phyloP scores from a whole-genome alignment of 2,888 invertebrate species.

The Hypsopygia costalis region DNA sequence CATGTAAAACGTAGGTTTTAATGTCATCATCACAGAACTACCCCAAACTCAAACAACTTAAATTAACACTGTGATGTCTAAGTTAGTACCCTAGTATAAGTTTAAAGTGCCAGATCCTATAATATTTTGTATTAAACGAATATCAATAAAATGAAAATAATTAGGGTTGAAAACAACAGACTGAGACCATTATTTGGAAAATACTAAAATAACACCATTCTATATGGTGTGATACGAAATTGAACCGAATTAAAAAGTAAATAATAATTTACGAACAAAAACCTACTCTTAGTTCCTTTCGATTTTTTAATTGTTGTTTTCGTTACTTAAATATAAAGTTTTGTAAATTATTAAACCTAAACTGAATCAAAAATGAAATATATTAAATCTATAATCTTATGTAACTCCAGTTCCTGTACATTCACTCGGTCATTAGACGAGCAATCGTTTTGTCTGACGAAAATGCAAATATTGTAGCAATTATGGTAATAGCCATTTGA shows the following conservation, averaged over 20 bases:
- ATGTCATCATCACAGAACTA: constrained; percentile 17
- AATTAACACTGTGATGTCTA: constrained; percentile 51
- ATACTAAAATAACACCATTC: too few relatives aligned
- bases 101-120: constrained; percentile 64
- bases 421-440: constrained; percentile 33
- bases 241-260: too few relatives aligned
- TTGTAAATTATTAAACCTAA: constrained; percentile 1
- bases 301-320: not conserved
- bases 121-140: constrained; percentile 5
- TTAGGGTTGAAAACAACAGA: not conserved
- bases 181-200: too few relatives aligned
- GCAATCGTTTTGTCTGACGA: constrained; percentile 33
- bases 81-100: constrained; percentile 47
- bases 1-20: constrained; percentile 2
- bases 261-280: too few relatives aligned
- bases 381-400: constrained; percentile 14
- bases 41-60: constrained; percentile 12
- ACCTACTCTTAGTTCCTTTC: constrained; percentile 2
- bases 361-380: constrained; percentile 5
- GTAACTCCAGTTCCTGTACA: constrained; percentile 19
- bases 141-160: not conserved
- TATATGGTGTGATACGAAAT: too few relatives aligned
- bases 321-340: not conserved
- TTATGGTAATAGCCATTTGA: constrained; percentile 17
- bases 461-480: constrained; percentile 24